Percentiles rank a stretch among this genome's conserved stretches.
Conservation (phyloP, 2,113 vertebrate species). For the Dryoscopus gambensis region DNA sequence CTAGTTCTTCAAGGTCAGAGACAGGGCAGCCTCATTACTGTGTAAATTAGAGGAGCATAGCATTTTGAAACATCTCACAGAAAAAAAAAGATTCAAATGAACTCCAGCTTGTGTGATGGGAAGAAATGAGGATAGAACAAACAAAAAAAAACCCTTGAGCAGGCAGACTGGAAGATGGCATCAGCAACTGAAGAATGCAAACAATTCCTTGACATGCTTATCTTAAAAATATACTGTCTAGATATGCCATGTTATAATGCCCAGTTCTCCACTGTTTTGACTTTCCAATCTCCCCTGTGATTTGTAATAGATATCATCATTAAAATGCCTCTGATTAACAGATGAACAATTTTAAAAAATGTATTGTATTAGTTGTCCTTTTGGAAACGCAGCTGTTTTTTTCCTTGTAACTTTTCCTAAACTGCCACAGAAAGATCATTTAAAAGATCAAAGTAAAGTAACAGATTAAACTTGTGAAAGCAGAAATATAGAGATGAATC, state of each 20-base stretch:
- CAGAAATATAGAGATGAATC: not conserved
- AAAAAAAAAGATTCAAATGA: not conserved
- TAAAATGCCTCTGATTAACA: not conserved
- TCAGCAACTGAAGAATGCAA: not conserved
- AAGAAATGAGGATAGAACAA: not conserved
- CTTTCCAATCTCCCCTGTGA: not conserved
- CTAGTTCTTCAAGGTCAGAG: slow-evolving; percentile 19
- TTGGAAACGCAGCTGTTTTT: not conserved
- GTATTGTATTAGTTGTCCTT: not conserved
- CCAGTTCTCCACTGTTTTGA: not conserved
- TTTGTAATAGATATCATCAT: not conserved
- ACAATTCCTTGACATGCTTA: not conserved
- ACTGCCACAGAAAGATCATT: not conserved
- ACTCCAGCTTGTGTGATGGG: not conserved
- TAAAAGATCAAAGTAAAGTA: not conserved
- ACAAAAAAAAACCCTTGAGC: not conserved
- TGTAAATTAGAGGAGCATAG: not conserved
- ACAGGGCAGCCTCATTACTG: slow-evolving; percentile 34
- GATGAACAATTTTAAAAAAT: not conserved
- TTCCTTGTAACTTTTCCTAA: not conserved
- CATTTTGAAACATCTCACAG: not conserved
- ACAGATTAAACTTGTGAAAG: not conserved
- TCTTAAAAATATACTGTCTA: not conserved
- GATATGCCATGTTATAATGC: not conserved
- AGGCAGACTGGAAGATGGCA: not conserved